phyloP scores from a whole-genome alignment of 2,113 vertebrate species.

The Vicugna pacos region DNA sequence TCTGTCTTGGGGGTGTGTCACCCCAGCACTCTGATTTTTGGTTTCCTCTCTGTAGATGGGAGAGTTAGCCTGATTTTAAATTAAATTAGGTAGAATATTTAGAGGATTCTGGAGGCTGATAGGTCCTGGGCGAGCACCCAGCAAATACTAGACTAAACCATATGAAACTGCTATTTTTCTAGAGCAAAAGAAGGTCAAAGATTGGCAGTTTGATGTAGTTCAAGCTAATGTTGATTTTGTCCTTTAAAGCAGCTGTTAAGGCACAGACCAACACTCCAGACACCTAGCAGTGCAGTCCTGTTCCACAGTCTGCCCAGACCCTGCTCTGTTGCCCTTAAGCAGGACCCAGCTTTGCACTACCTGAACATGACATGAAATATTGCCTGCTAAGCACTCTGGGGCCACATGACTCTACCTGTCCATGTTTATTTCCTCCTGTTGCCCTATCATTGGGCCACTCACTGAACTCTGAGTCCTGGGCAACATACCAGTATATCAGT shows the following conservation, averaged over 20 bases:
- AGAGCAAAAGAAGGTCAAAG: not conserved
- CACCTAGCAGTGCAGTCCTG: fast-evolving
- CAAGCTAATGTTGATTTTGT: not conserved
- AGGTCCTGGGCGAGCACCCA: not conserved
- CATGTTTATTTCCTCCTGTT: not conserved
- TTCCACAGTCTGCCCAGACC: not conserved
- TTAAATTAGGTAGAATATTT: not conserved
- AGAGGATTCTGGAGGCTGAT: not conserved
- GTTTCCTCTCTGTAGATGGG: not conserved
- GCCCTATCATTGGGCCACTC: not conserved
- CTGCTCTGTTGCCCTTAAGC: not conserved
- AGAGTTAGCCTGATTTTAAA: not conserved
- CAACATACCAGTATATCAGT: not conserved
- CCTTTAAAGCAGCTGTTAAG: not conserved
- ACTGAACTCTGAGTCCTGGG: not conserved
- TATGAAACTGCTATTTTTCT: not conserved
- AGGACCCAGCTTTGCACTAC: fast-evolving
- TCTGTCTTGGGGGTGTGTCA: not conserved
- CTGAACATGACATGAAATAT: not conserved
- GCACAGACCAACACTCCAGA: not conserved
- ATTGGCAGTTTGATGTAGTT: not conserved
- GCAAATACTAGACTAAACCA: not conserved
- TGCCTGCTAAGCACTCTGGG: not conserved
- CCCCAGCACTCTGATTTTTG: not conserved
- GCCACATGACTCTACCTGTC: not conserved